Evolutionary conservation across 2,888 invertebrate genomes (phyloP).

Genomic region (Dexiosoma caninum): DNA sequence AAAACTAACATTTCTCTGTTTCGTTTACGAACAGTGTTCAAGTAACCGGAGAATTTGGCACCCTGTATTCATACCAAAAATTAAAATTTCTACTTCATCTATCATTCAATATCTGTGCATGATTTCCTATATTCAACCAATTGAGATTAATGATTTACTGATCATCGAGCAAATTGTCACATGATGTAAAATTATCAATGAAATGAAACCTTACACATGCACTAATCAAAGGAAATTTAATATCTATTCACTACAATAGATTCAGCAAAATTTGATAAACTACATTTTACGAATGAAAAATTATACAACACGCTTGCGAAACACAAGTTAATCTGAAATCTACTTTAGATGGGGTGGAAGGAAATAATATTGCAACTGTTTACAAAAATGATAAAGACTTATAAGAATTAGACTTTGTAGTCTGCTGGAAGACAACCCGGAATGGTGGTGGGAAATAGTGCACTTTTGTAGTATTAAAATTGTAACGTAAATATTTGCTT

Average conservation of each 20-base stretch:
- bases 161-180: constrained; percentile 41
- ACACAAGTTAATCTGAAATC: constrained; percentile 5
- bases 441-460: background rate
- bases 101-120: background rate
- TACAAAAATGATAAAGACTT: constrained; percentile 51
- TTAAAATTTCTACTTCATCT: background rate
- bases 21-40: no score
- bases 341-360: constrained; percentile 16
- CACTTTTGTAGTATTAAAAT: background rate
- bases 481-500: background rate
- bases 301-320: constrained; percentile 45
- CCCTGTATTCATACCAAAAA: background rate
- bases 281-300: constrained; percentile 24
- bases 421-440: background rate
- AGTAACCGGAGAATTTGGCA: background rate
- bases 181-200: constrained; percentile 41
- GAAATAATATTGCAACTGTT: constrained; percentile 31
- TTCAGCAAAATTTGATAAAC: constrained; percentile 35
- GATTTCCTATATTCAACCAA: background rate
- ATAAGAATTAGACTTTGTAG: constrained; percentile 24
- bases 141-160: constrained; percentile 27
- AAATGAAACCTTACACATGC: constrained; percentile 26
- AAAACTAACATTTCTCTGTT: no score
- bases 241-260: constrained; percentile 27
- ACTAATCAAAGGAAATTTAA: constrained; percentile 8